Evolutionary conservation across 2,113 vertebrate genomes (phyloP).

Genomic region (Petroica traversi): DNA sequence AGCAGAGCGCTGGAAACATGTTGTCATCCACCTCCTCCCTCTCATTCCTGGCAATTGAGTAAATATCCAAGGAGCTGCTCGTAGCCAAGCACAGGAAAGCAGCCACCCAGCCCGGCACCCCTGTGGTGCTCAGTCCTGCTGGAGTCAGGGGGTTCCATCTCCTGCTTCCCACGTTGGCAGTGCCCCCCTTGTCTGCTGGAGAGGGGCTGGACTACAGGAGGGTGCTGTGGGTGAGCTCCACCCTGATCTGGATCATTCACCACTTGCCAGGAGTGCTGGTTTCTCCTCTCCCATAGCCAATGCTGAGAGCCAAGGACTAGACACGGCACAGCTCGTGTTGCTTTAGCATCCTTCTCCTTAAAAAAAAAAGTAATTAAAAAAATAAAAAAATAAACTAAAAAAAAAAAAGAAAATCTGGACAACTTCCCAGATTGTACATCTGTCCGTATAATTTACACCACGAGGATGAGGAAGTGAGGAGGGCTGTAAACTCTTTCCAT

Average conservation of each 20-base stretch:
- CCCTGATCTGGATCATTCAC: not conserved
- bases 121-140: fast-evolving
- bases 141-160: not conserved
- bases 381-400: not conserved
- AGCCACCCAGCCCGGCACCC: not conserved
- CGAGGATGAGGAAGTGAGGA: conserved; percentile 62
- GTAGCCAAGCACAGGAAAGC: not conserved
- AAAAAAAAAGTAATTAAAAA: conserved; percentile 32
- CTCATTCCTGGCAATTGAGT: not conserved
- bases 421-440: conserved; percentile 65
- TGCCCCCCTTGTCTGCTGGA: not conserved
- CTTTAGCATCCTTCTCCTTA: conserved; percentile 31
- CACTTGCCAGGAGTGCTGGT: not conserved
- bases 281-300: not conserved
- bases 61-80: not conserved
- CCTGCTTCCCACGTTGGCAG: not conserved
- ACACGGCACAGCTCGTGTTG: conserved; percentile 37
- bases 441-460: conserved; percentile 67
- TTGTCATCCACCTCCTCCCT: conserved; percentile 31
- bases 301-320: not conserved
- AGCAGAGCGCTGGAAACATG: conserved; percentile 40
- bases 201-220: not conserved
- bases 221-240: not conserved
- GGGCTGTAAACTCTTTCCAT: conserved; percentile 69
- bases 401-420: conserved; percentile 15